A percentile compares a stretch with the other conserved stretches of the same genome.
phyloP scores from a whole-genome alignment of 2,888 invertebrate genomes.

The Tachina lurida region DNA sequence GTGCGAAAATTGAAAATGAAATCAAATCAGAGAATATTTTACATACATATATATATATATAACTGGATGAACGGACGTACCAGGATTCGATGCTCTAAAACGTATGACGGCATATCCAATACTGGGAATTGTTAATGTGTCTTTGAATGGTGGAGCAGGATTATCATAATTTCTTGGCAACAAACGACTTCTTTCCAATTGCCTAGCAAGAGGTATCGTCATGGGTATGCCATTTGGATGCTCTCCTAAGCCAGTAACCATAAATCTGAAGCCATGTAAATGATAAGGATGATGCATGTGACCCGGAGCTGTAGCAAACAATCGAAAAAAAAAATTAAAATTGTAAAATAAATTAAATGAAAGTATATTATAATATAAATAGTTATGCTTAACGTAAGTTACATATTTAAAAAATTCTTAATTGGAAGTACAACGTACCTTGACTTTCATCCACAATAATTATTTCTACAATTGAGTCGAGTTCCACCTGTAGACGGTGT shows the following conservation, averaged over 20 bases:
- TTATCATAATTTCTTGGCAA: slow-evolving; percentile 71
- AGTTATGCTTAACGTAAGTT: too few species aligned
- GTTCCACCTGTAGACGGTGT: slow-evolving; percentile 77
- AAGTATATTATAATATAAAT: too few species aligned
- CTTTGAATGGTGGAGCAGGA: slow-evolving; percentile 77
- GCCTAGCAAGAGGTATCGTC: slow-evolving; percentile 74
- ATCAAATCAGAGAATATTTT: neutral
- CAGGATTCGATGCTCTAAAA: slow-evolving; percentile 77
- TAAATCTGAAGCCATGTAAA: slow-evolving; percentile 80
- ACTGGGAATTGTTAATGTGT: slow-evolving; percentile 79
- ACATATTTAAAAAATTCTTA: neutral
- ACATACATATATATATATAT: neutral
- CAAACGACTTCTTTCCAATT: slow-evolving; percentile 70
- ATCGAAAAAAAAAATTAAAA: slow-evolving; percentile 22
- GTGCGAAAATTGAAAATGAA: neutral
- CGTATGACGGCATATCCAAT: slow-evolving; percentile 78
- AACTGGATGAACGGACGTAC: slow-evolving; percentile 53
- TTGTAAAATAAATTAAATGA: neutral
- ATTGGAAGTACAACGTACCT: slow-evolving; percentile 20
- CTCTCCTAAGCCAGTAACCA: slow-evolving; percentile 78
- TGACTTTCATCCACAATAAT: slow-evolving; percentile 78
- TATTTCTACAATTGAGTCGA: slow-evolving; percentile 77
- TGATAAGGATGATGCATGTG: slow-evolving; percentile 81
- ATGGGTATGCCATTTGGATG: slow-evolving; percentile 73
- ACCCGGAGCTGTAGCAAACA: slow-evolving; percentile 73